Conservation (phyloP, 2,888 invertebrate species). For the Pristionchus maxplancki region DNA sequence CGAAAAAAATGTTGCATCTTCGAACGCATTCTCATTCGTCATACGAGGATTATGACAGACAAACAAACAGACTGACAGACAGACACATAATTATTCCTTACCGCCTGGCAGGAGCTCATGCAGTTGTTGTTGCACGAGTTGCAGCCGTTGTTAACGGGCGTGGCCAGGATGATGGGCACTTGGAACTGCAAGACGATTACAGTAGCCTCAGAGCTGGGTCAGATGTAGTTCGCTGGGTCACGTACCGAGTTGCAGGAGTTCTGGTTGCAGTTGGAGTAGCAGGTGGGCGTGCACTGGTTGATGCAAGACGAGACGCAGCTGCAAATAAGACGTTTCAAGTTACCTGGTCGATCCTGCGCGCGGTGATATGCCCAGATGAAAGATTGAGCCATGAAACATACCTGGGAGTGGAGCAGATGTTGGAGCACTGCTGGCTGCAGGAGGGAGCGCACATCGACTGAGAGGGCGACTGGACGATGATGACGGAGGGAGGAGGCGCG, state of each 20-base stretch:
- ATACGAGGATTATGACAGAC: too few species aligned
- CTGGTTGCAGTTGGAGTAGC: constrained; percentile 62
- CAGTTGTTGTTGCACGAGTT: constrained; percentile 62
- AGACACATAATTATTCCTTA: too few species aligned
- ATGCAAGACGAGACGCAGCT: constrained; percentile 63
- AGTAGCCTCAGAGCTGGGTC: neutral
- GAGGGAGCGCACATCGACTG: constrained; percentile 8
- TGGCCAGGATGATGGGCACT: constrained; percentile 32
- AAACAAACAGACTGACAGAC: too few species aligned
- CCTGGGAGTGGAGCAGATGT: constrained; percentile 44
- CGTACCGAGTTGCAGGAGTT: constrained; percentile 58
- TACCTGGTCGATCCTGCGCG: too few species aligned
- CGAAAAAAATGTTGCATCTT: too few species aligned
- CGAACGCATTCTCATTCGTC: too few species aligned
- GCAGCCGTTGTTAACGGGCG: constrained; percentile 53
- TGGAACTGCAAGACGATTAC: neutral
- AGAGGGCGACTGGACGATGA: constrained; percentile 9
- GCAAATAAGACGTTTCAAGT: too few species aligned
- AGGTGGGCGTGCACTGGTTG: constrained; percentile 65
- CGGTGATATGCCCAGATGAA: too few species aligned
- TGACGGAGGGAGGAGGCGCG: neutral
- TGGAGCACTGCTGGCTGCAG: constrained; percentile 36
- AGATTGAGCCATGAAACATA: neutral
- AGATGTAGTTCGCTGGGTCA: neutral
- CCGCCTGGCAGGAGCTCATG: constrained; percentile 64